Evolutionary conservation across 1,140 invertebrate genomes (phyloP).

Genomic region (Sarcophaga peregrina): DNA sequence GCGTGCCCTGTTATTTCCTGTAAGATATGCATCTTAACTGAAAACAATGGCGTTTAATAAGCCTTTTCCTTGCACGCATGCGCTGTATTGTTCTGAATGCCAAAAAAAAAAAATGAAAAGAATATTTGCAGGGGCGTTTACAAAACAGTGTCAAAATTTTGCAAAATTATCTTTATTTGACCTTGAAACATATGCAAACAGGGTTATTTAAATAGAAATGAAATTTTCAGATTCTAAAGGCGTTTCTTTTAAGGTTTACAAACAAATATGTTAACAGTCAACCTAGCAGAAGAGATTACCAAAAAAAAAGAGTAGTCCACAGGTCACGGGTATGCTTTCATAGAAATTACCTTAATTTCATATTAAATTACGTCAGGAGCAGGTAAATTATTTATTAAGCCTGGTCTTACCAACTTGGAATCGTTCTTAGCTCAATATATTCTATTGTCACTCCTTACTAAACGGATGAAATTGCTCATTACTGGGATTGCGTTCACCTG

Average conservation of each 20-base stretch:
- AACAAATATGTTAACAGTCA: neutral
- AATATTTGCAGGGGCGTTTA: neutral
- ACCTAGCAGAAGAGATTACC: no score
- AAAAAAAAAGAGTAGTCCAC: no score
- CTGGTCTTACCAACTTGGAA: no score
- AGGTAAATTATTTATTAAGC: no score
- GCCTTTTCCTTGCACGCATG: neutral
- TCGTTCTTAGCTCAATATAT: no score
- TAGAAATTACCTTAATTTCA: no score
- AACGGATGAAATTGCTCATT: no score
- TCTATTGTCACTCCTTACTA: no score
- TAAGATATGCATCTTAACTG: neutral
- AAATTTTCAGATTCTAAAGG: neutral
- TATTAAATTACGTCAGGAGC: no score
- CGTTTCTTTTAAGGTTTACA: neutral
- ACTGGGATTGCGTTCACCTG: no score
- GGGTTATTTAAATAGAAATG: neutral
- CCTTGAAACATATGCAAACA: neutral
- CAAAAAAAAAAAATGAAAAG: neutral
- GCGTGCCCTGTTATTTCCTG: neutral
- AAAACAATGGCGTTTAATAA: neutral
- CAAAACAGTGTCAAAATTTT: constrained; percentile 4
- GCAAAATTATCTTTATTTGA: neutral
- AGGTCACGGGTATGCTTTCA: no score
- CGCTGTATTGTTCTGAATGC: neutral